These are phyloP conservation scores for Lonchura striata DNA, from an alignment of 2,113 vertebrate genomes.

Conservation along the genomic window DNA sequence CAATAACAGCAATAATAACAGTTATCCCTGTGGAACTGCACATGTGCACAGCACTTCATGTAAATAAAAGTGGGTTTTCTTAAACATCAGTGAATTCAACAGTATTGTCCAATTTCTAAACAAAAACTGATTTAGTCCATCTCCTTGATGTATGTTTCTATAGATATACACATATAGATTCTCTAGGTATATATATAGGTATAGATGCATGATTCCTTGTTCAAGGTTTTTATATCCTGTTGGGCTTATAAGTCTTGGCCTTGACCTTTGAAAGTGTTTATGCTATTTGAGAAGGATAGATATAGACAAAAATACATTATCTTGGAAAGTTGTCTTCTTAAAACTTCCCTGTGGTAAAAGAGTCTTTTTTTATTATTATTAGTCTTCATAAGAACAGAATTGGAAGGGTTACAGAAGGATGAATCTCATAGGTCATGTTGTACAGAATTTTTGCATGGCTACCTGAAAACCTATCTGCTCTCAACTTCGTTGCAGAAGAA, in stretches of 20 bases:
- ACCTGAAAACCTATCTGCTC: background rate
- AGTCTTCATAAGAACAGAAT: background rate
- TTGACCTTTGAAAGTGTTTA: background rate
- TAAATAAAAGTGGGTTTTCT: background rate
- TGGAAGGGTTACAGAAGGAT: background rate
- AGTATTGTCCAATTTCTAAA: background rate
- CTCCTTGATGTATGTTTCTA: background rate
- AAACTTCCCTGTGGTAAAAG: background rate
- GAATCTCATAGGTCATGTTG: background rate
- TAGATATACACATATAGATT: background rate
- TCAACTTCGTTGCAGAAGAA: background rate
- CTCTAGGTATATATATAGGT: background rate
- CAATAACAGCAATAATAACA: background rate
- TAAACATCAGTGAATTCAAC: background rate
- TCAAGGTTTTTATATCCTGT: background rate
- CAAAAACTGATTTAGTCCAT: background rate
- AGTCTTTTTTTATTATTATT: background rate
- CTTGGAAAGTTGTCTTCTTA: background rate
- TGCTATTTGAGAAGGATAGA: background rate
- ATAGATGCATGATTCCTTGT: background rate
- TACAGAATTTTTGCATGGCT: background rate
- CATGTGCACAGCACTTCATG: background rate
- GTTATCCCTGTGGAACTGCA: background rate
- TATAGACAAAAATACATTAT: background rate
- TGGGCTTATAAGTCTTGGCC: background rate